A percentile compares a stretch with the other conserved stretches of the same genome.
These are phyloP conservation scores for Acropternis orthonyx DNA, from an alignment of 2,797 vertebrate species.

Conservation along the genomic window DNA sequence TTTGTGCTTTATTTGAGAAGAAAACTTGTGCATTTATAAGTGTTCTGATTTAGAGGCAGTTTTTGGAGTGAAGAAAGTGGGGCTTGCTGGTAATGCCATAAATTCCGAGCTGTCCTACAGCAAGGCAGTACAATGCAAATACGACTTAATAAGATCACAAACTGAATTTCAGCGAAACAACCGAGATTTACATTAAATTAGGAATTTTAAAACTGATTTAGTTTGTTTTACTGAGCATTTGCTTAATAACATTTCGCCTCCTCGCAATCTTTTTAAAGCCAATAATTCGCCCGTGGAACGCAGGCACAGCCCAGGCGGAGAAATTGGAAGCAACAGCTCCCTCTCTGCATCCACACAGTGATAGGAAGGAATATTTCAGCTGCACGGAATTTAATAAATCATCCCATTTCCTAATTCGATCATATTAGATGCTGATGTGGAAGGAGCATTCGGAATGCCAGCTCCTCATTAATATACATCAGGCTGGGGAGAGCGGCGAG, in stretches of 20 bases:
- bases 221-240: conserved; percentile 87
- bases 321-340: conserved; percentile 87
- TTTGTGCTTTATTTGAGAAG: not conserved
- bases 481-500: conserved; percentile 82
- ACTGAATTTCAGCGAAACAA: conserved; percentile 82
- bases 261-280: conserved; percentile 83
- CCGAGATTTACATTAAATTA: conserved; percentile 87
- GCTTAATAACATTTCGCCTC: conserved; percentile 85
- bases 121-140: conserved; percentile 80
- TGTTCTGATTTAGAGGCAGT: conserved; percentile 32
- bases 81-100: conserved; percentile 73
- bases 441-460: conserved; percentile 82
- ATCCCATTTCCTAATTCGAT: conserved; percentile 89
- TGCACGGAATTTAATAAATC: conserved; percentile 85
- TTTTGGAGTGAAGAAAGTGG: conserved; percentile 71
- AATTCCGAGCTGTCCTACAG: conserved; percentile 81
- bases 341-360: conserved; percentile 80
- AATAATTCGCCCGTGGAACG: conserved; percentile 81
- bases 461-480: conserved; percentile 89
- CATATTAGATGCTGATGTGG: conserved; percentile 88
- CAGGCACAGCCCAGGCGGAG: conserved; percentile 73
- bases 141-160: conserved; percentile 83
- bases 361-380: conserved; percentile 84
- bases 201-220: conserved; percentile 83
- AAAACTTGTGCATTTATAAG: not conserved